Base-by-base conservation (phyloP, 1,140 invertebrate genomes). In the Ceratina australensis region DNA sequence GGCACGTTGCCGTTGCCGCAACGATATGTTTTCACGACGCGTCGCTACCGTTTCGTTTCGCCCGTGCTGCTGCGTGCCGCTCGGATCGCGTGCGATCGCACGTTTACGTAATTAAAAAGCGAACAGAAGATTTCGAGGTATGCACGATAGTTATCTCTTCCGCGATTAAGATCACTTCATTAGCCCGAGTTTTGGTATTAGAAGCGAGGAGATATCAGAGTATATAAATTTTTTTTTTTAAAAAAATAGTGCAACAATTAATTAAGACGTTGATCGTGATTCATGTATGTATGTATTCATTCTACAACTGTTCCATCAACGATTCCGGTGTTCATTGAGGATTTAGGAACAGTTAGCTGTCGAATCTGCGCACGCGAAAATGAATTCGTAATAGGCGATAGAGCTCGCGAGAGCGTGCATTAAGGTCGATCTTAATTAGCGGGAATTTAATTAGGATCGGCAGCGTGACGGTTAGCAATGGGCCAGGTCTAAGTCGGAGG, bases 371-470 rank as follows among this genome's bases (percentile, higher is more conserved):
- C 33, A 7, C 33, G 33, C 33, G 84, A 85, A 88, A 89, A 89
- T 87, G 83, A 85, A 87, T 86, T 86, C 81, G 82, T 78, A 83
- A 66, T 71, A 69, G 82, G 75, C 80, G 82, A 87, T 85, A 83
- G 87, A 89, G 87, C 86, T 77, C 74, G 81, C 86, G 86, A 87
- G 85, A 88, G 88, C 85, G 86, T 86, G 83, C 88, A 91, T 91
- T 90, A 90, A 91, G 90, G 89, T 90, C 87, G 90, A 90, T 92
- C 87, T 91, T 92, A 92, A 92, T 92, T 91, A 90, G 89, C 80
- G 79, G 87, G 89, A 89, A 91, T 91, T 90, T 91, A 91, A 92
- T 92, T 91, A 92, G 90, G 87, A 89, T 90, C 89, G 81, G 65
- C 87, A 88, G 90, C 90, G 91, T 92, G 90, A 91, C 90, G 91